A percentile compares a stretch with the other conserved stretches of the same genome.
These are phyloP conservation scores for Caradrina clavipalpis DNA, from an alignment of 2,888 invertebrate species.

Conservation along the genomic window DNA sequence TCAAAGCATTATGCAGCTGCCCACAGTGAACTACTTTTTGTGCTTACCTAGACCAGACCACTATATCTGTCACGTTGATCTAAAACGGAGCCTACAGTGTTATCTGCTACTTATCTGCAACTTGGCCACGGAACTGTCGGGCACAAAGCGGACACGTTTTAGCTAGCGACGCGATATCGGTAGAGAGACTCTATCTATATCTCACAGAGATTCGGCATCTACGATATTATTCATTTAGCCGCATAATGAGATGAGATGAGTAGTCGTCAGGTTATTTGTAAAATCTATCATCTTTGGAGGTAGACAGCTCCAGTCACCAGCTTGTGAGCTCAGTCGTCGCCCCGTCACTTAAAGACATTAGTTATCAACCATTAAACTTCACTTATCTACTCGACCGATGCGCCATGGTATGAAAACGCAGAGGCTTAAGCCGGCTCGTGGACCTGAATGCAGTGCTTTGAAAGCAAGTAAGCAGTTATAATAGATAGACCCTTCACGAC, in stretches of 20 bases:
- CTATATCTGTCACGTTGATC: conserved; percentile 42
- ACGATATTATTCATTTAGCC: too few relatives aligned
- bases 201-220: too few relatives aligned
- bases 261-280: too few relatives aligned
- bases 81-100: conserved; percentile 3
- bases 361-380: too few relatives aligned
- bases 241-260: too few relatives aligned
- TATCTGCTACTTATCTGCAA: conserved; percentile 31
- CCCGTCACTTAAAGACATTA: too few relatives aligned
- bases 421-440: background rate
- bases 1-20: background rate
- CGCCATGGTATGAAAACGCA: too few relatives aligned
- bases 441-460: background rate
- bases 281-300: too few relatives aligned
- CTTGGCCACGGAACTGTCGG: conserved; percentile 3
- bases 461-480: background rate
- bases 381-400: too few relatives aligned
- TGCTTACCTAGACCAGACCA: background rate
- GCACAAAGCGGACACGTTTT: background rate
- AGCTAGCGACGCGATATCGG: background rate
- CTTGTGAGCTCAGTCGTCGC: too few relatives aligned
- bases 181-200: background rate
- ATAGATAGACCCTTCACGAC: background rate
- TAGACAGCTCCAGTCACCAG: too few relatives aligned
- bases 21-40: background rate